Evolutionary conservation across 2,113 vertebrate genomes (phyloP).

Genomic region (Isichthys henryi): DNA sequence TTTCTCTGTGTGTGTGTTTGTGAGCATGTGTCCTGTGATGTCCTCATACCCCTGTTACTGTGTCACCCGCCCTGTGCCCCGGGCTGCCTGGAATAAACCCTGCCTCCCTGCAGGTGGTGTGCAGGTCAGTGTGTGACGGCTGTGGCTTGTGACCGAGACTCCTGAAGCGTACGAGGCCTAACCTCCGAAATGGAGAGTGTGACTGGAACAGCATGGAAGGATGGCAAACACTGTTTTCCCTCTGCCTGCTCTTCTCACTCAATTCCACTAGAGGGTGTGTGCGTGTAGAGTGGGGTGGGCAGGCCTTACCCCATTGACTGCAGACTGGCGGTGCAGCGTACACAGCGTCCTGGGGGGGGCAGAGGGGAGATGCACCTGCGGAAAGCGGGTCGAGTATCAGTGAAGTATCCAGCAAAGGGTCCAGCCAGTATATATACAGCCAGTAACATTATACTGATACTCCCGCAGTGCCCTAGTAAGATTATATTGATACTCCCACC

Average conservation of each 20-base stretch:
- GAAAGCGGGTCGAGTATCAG: background rate
- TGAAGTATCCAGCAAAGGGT: background rate
- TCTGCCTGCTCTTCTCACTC: background rate
- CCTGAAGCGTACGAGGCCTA: background rate
- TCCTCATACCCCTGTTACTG: background rate
- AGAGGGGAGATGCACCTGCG: conserved; percentile 77
- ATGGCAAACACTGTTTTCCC: background rate
- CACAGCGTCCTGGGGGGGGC: conserved; percentile 76
- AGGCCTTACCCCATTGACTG: conserved; percentile 71
- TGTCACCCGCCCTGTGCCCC: too few relatives aligned
- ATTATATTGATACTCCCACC: too few relatives aligned
- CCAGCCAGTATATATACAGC: background rate
- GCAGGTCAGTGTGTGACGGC: background rate
- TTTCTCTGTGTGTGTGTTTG: background rate
- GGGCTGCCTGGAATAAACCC: too few relatives aligned
- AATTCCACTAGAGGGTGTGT: background rate
- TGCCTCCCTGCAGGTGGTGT: too few relatives aligned
- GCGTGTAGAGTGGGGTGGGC: background rate
- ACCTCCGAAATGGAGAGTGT: too few relatives aligned
- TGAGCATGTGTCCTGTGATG: background rate
- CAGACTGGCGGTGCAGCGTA: conserved; percentile 60
- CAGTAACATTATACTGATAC: background rate
- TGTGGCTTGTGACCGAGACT: background rate
- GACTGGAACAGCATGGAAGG: too few relatives aligned
- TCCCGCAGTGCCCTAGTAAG: background rate